Evolutionary conservation across 2,888 invertebrate species (phyloP), one percentile per base, ranked within the genome.

Genomic region (Drosophila heteroneura): DNA sequence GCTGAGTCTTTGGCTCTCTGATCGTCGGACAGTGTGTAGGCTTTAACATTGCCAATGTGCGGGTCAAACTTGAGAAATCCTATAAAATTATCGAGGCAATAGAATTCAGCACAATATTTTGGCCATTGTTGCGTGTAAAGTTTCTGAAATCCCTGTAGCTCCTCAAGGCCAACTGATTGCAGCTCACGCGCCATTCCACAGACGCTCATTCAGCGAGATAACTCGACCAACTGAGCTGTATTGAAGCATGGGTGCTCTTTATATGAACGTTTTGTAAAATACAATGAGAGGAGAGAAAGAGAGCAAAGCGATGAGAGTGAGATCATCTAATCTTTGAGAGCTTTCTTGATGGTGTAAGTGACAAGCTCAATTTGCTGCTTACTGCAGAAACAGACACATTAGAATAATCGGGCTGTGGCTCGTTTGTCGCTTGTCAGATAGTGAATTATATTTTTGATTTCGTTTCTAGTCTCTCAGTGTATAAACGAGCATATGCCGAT

Each of bases 1-100:
- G 85, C 89, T n/a, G 60, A 65, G 5, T 88, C 71, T 32, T 68
- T 71, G 0, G 80, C 81, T 19, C 44, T 41, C 12, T 69, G 53
- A n/a, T 35, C 14, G 14, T 63, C 58, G 32, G 60, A 51, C 2
- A 86, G 72, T 1, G 76, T 62, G 44, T 71, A 84, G 3, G 58
- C 66, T n/a, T 65, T 54, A 1, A 89, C 26, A 52, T 86, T 62
- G 19, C 28, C 30, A 0, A 80, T 62, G 0, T 68, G 26, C 0
- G 74, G 53, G 10, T 76, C 59, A 7, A 12, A 37, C 12, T 54
- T 56, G 4, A 83, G 28, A 61, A 89, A 91, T 0, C 78, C 68
- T 54, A 84, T 72, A 47, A 83, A 92, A 51, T 83, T 90, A 41
- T 82, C 81, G 2, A 92, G 80, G 39, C 92, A 88, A 49, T 85